These are phyloP conservation scores for Orthosia gracilis DNA, from an alignment of 2,888 invertebrate genomes.

Conservation along the genomic window DNA sequence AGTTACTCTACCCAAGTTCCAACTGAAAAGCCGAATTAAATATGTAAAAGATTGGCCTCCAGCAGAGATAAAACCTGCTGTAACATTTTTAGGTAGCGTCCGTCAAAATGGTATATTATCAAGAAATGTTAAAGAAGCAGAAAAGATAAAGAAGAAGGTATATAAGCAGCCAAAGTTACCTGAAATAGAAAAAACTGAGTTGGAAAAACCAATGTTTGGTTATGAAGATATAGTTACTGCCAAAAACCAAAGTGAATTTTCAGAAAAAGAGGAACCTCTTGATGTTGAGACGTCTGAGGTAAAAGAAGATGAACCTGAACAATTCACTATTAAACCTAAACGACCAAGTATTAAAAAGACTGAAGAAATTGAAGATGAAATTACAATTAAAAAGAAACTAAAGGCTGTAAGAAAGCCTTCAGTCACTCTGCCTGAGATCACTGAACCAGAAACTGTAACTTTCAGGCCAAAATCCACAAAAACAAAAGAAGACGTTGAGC, in stretches of 20 bases:
- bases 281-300: constrained; percentile 66
- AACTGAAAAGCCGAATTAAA: constrained; percentile 93
- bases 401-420: constrained; percentile 93
- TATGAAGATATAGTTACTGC: constrained; percentile 87
- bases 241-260: constrained; percentile 74
- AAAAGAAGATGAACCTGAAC: constrained; percentile 80
- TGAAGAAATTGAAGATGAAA: constrained; percentile 91
- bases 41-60: constrained; percentile 92
- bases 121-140: constrained; percentile 93
- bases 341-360: constrained; percentile 86
- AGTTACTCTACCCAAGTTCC: constrained; percentile 92
- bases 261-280: constrained; percentile 37
- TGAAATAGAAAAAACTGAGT: constrained; percentile 89
- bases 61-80: constrained; percentile 86
- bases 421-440: constrained; percentile 93
- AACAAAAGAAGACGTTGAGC: constrained; percentile 96
- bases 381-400: constrained; percentile 94
- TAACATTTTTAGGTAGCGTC: constrained; percentile 90
- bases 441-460: constrained; percentile 95
- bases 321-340: constrained; percentile 84
- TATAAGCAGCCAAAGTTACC: constrained; percentile 90
- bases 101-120: constrained; percentile 93
- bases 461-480: constrained; percentile 94
- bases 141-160: constrained; percentile 92
- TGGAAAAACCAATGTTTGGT: constrained; percentile 91